Evolutionary conservation across 2,113 vertebrate species (phyloP).

Genomic region (Nibea albiflora): DNA sequence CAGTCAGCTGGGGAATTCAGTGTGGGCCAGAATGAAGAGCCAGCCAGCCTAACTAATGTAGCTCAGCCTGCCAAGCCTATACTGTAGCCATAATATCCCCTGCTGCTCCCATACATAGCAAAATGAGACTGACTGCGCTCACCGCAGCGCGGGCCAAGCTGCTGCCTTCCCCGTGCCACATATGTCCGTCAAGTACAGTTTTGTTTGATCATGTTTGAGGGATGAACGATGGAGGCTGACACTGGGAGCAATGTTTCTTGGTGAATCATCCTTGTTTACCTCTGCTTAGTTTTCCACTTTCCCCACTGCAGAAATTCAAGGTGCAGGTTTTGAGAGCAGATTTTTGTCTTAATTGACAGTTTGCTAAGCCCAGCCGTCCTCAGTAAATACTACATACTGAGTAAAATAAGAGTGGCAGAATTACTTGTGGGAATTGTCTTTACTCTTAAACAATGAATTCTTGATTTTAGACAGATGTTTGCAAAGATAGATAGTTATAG

Average conservation of each 20-base stretch:
- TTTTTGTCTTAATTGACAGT: too few species aligned
- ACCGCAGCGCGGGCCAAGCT: not conserved
- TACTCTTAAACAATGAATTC: too few species aligned
- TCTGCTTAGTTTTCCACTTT: not conserved
- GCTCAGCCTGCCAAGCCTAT: conserved; percentile 35
- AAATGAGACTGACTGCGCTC: conserved; percentile 46
- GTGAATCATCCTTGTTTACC: not conserved
- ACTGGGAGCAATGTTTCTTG: not conserved
- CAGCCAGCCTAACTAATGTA: conserved; percentile 52
- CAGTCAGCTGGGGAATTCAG: conserved; percentile 64
- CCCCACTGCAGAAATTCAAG: not conserved
- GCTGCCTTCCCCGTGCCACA: not conserved
- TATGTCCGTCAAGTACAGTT: conserved; percentile 12
- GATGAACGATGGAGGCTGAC: not conserved
- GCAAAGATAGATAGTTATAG: too few species aligned
- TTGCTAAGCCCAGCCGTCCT: too few species aligned
- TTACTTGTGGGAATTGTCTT: too few species aligned
- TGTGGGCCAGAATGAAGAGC: conserved; percentile 55
- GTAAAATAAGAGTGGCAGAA: too few species aligned
- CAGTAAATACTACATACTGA: too few species aligned
- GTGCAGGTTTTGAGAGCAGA: not conserved
- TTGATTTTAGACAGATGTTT: too few species aligned
- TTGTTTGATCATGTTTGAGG: not conserved
- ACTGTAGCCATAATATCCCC: conserved; percentile 15
- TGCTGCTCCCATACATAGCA: conserved; percentile 23